These are phyloP conservation scores for Antennarius maculatus DNA, from an alignment of 2,797 vertebrate species.

Conservation along the genomic window DNA sequence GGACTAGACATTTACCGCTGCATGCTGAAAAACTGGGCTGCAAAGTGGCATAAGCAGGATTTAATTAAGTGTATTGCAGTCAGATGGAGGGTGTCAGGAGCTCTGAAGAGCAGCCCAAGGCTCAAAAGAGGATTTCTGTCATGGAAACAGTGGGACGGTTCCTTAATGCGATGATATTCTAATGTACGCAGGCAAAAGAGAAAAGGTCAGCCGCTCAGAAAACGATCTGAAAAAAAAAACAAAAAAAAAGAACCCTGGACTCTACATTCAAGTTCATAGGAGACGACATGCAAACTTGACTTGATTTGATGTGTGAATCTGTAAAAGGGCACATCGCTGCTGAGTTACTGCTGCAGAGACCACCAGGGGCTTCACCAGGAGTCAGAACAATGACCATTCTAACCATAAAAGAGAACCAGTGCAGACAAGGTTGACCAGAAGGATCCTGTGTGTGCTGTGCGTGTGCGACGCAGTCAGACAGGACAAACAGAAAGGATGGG, in stretches of 20 bases:
- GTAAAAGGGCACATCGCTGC: slow-evolving; percentile 15
- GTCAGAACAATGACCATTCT: slow-evolving; percentile 12
- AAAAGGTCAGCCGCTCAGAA: slow-evolving; percentile 18
- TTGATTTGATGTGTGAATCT: background rate
- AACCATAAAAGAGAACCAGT: background rate
- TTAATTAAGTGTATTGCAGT: slow-evolving; percentile 42
- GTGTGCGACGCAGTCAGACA: background rate
- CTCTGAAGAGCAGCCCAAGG: slow-evolving; percentile 21
- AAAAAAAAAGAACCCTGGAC: background rate
- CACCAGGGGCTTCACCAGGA: background rate
- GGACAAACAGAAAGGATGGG: background rate
- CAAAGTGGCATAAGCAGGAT: slow-evolving; percentile 31
- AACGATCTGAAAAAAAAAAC: slow-evolving; percentile 21
- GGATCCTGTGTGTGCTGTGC: background rate
- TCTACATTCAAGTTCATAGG: background rate
- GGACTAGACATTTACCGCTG: slow-evolving; percentile 23
- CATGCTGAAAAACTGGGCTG: slow-evolving; percentile 5
- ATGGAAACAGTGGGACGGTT: background rate
- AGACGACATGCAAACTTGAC: slow-evolving; percentile 10
- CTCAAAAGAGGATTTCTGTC: slow-evolving; percentile 37
- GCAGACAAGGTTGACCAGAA: slow-evolving; percentile 14
- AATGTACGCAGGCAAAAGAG: slow-evolving; percentile 12
- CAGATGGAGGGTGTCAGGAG: slow-evolving; percentile 27
- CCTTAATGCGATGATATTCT: slow-evolving; percentile 15
- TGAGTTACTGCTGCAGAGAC: background rate